These are phyloP conservation scores for Crossaster papposus DNA, from an alignment of 53 echinoderm and acorn worm genomes.

Conservation along the genomic window DNA sequence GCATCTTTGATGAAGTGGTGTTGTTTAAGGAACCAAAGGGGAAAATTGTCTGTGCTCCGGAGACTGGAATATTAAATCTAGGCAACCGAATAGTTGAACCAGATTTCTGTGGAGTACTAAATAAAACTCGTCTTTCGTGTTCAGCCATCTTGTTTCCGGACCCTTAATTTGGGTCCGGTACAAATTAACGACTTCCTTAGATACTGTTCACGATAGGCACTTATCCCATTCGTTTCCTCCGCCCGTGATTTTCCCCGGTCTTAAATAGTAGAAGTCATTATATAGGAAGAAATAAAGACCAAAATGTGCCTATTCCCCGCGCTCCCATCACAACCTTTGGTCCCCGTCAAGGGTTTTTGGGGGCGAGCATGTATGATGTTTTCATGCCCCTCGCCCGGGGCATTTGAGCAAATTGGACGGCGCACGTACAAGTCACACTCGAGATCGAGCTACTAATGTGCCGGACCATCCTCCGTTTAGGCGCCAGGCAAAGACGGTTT, in stretches of 20 bases:
- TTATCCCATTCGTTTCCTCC: slow-evolving; percentile 1
- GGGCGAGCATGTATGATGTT: slow-evolving; percentile 49
- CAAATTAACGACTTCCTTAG: slow-evolving; percentile 30
- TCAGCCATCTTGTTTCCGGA: slow-evolving; percentile 38
- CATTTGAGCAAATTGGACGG: slow-evolving; percentile 56
- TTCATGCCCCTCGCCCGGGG: slow-evolving; percentile 48
- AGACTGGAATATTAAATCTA: neutral
- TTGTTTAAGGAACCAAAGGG: neutral
- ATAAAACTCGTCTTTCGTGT: neutral
- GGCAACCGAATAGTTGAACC: neutral
- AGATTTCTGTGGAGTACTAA: neutral
- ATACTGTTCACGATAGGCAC: neutral
- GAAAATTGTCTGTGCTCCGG: neutral
- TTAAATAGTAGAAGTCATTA: too few species aligned
- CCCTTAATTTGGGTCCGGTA: slow-evolving; percentile 37
- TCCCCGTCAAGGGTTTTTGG: slow-evolving; percentile 43
- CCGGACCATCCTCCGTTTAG: slow-evolving; percentile 37
- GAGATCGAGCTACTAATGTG: slow-evolving; percentile 57
- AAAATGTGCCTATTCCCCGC: slow-evolving; percentile 9
- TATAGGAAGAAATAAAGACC: too few species aligned
- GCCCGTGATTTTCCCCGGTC: neutral
- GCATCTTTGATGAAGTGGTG: neutral
- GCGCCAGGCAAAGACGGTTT: slow-evolving; percentile 30
- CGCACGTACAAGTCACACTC: slow-evolving; percentile 27
- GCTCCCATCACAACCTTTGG: slow-evolving; percentile 3